Conservation (phyloP, 2,888 invertebrate genomes). For the Aleiodes testaceus region DNA sequence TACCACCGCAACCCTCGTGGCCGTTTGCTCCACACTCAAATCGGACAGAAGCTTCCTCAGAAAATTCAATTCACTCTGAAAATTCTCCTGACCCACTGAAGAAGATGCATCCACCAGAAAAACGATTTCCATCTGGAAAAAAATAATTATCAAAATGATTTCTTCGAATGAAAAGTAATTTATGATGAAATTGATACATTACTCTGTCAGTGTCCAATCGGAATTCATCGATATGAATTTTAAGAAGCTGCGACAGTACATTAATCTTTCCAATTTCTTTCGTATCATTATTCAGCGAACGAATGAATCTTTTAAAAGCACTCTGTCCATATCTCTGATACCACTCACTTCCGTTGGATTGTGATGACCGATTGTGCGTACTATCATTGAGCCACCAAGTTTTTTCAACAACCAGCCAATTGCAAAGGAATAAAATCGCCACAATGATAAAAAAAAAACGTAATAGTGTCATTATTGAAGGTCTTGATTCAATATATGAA, state of each 20-base stretch:
- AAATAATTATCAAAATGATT: background rate
- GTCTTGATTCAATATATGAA: background rate
- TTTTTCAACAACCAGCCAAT: background rate
- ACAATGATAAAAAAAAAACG: background rate
- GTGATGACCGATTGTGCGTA: background rate
- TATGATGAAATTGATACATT: conserved; percentile 23
- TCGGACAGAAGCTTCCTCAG: conserved; percentile 80
- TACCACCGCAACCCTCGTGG: conserved; percentile 79
- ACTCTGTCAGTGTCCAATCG: conserved; percentile 61
- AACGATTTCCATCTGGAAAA: conserved; percentile 76
- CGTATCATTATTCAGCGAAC: background rate
- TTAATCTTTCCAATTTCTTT: conserved; percentile 49
- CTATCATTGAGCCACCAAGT: background rate
- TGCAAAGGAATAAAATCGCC: background rate
- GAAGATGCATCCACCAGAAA: conserved; percentile 83
- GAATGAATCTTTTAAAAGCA: background rate
- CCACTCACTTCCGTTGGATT: conserved; percentile 33
- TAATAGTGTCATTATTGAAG: background rate
- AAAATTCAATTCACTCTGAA: conserved; percentile 80
- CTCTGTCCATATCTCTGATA: conserved; percentile 9
- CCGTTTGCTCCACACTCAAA: conserved; percentile 78
- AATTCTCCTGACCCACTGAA: conserved; percentile 80
- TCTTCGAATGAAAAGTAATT: background rate
- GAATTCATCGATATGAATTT: conserved; percentile 58
- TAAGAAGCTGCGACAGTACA: conserved; percentile 56